Percentiles rank a stretch among this genome's conserved stretches.
Evolutionary conservation across 2,888 invertebrate species (phyloP).

Genomic region (Lasioglossum villosulum): DNA sequence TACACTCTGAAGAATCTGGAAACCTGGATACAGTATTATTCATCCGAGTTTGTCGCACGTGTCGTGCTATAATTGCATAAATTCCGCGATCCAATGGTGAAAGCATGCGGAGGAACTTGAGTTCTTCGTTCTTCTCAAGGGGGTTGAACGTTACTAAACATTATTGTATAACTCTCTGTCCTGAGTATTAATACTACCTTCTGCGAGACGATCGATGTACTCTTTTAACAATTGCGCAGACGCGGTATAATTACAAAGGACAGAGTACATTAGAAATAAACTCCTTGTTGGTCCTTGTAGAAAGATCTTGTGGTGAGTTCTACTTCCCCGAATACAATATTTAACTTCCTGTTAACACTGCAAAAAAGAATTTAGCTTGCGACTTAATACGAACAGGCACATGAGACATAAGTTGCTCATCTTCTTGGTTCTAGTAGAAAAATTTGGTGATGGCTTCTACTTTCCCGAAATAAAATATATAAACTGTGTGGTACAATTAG

Average conservation of each 20-base stretch:
- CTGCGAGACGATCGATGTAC: constrained; percentile 1
- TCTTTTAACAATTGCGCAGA: constrained; percentile 1
- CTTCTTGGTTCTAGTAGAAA: neutral
- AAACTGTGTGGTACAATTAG: neutral
- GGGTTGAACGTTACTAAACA: neutral
- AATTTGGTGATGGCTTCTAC: neutral
- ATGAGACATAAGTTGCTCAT: neutral
- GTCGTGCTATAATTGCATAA: neutral
- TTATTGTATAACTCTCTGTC: neutral
- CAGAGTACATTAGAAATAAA: neutral
- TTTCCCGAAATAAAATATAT: neutral
- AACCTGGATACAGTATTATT: neutral
- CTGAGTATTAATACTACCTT: neutral
- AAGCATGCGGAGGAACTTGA: neutral
- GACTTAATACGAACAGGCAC: neutral
- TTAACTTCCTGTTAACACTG: neutral
- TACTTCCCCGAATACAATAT: neutral
- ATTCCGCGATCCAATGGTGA: neutral
- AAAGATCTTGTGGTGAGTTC: neutral
- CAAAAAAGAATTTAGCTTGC: neutral
- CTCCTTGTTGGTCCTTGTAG: neutral
- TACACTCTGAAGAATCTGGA: neutral
- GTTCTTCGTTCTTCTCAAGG: neutral
- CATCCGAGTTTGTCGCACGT: neutral
- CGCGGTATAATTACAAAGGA: neutral